These are phyloP conservation scores for Empis stercorea DNA, from an alignment of 2,888 invertebrate genomes.

Conservation along the genomic window DNA sequence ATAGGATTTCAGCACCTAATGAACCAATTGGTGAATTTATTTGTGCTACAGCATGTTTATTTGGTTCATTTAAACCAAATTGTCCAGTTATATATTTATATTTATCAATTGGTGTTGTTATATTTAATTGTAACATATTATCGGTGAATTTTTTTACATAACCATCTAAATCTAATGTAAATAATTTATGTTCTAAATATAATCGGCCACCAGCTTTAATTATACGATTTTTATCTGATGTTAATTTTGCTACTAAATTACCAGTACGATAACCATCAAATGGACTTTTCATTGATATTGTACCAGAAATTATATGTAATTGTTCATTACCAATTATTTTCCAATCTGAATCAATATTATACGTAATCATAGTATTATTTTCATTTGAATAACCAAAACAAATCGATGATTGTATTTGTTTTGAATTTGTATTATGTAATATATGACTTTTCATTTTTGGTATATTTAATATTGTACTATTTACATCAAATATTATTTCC, in stretches of 20 bases:
- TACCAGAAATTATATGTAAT: slow-evolving; percentile 52
- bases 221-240: slow-evolving; percentile 47
- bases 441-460: slow-evolving; percentile 43
- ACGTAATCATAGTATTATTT: slow-evolving; percentile 38
- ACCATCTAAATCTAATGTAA: slow-evolving; percentile 53
- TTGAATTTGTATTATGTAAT: slow-evolving; percentile 41
- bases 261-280: slow-evolving; percentile 57
- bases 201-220: slow-evolving; percentile 56
- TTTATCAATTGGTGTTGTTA: slow-evolving; percentile 59
- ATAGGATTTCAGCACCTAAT: slow-evolving; percentile 53
- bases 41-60: slow-evolving; percentile 60
- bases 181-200: slow-evolving; percentile 55
- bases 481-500: slow-evolving; percentile 40
- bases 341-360: slow-evolving; percentile 61
- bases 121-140: slow-evolving; percentile 60
- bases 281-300: slow-evolving; percentile 41
- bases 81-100: slow-evolving; percentile 51
- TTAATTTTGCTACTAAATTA: slow-evolving; percentile 51
- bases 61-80: slow-evolving; percentile 57
- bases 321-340: slow-evolving; percentile 41
- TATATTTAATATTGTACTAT: slow-evolving; percentile 46
- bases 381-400: slow-evolving; percentile 36
- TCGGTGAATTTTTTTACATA: slow-evolving; percentile 58
- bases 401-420: slow-evolving; percentile 39
- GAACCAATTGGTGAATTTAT: slow-evolving; percentile 54